Base-by-base conservation (phyloP, 2,888 invertebrate genomes). In the Tyria jacobaeae region DNA sequence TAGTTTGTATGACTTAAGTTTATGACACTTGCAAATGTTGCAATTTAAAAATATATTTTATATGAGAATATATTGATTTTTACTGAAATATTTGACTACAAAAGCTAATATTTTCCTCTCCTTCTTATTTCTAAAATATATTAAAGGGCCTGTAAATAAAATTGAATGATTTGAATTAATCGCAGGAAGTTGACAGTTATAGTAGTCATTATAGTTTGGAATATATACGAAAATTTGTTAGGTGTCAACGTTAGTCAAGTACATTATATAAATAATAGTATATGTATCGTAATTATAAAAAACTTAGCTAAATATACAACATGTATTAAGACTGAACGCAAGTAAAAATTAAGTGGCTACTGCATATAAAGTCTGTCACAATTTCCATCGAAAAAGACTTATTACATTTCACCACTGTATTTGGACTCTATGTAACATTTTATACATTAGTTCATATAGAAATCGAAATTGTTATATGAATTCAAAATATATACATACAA, bases 251-350 rank as follows among this genome's bases (percentile, higher is more conserved):
- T 44, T 21, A 44, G 21, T 34, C 17, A 17, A 31, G 21, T 51
- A 14, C 34, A 37, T 35, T 21, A 35, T 35, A 52, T 52, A 37
- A 52, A 37, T 24, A 52, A 24, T 27, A 17, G 6, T n/a, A 35
- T 21, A 35, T 49, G 12, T 44, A 21, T 44, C 21, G 21, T 44
- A 10, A 10, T 44, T 21, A 44, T 10, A 44, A n/a, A 21, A 41
- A 44, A 24, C 31, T 47, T 31, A 51, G 47, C n/a, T 63, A 59
- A 47, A 56, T 35, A 59, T 27, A 51, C 24, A 41, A 39, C 34
- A 25, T 21, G 25, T 62, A 58, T 61, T 56, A 68, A 75, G 73
- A 72, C 73, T 75, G 73, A 62, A 60, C 50, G 59, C 65, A 25
- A 60, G 59, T 49, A 12, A 44, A 10, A 24, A 35, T 9, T 14